Conservation (phyloP, 2,113 vertebrate species). For the Chamaea fasciata region DNA sequence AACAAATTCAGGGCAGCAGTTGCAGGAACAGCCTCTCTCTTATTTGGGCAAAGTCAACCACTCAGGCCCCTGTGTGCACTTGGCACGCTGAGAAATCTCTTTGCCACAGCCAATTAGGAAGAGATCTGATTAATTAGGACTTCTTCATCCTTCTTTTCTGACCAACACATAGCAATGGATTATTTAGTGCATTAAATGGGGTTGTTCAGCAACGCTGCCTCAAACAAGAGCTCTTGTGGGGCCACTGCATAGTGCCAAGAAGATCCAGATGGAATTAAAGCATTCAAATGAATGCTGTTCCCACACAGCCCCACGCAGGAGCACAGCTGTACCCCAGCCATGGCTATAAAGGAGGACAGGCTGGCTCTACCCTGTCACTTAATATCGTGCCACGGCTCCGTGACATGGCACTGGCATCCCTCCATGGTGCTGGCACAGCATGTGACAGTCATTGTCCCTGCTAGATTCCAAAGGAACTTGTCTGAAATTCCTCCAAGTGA, state of each 20-base stretch:
- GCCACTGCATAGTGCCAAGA: neutral
- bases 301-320: neutral
- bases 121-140: conserved; percentile 43
- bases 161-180: neutral
- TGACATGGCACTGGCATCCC: neutral
- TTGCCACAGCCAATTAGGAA: conserved; percentile 23
- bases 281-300: neutral
- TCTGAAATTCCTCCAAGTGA: neutral
- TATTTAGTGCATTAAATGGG: neutral
- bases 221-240: neutral
- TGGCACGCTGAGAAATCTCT: neutral
- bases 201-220: neutral
- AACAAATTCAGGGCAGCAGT: neutral
- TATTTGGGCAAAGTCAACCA: neutral
- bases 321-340: neutral
- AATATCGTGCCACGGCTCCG: neutral
- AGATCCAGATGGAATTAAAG: conserved; percentile 24
- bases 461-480: neutral
- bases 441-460: neutral
- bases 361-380: conserved; percentile 1
- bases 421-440: neutral
- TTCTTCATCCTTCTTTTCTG: neutral
- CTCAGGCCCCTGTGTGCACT: neutral
- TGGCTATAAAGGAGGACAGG: neutral
- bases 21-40: neutral